Evolutionary conservation across 2,888 invertebrate genomes (phyloP).

Genomic region (Acrobasis repandana): DNA sequence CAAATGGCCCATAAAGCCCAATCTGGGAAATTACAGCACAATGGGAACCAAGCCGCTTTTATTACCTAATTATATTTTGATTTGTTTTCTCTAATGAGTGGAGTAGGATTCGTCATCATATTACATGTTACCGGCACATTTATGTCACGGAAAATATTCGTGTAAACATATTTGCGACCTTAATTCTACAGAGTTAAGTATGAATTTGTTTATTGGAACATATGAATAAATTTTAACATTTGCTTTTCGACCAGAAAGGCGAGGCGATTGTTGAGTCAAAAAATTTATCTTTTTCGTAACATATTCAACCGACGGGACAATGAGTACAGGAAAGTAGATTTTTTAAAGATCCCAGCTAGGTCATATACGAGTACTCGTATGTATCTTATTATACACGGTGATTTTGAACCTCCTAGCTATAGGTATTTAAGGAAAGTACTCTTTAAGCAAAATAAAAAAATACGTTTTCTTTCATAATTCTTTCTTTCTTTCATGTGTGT

Average conservation of each 20-base stretch:
- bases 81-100: slow-evolving; percentile 77
- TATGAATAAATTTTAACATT: slow-evolving; percentile 7
- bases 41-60: slow-evolving; percentile 67
- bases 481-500: no score
- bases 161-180: slow-evolving; percentile 33
- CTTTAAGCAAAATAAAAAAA: no score
- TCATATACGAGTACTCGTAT: no score
- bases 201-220: slow-evolving; percentile 7
- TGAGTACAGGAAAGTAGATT: no score
- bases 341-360: no score
- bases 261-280: neutral
- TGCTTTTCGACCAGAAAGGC: neutral
- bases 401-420: no score
- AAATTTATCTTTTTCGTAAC: no score
- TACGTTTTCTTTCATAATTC: no score
- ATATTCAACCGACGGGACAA: no score
- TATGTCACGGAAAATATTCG: slow-evolving; percentile 20
- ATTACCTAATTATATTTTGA: slow-evolving; percentile 79
- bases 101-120: slow-evolving; percentile 59
- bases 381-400: no score
- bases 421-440: no score
- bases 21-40: slow-evolving; percentile 68
- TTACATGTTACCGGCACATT: slow-evolving; percentile 37
- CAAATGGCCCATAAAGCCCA: slow-evolving; percentile 65
- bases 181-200: slow-evolving; percentile 24